A percentile compares a stretch with the other conserved stretches of the same genome.
phyloP scores from a whole-genome alignment of 2,888 invertebrate species.

The Aelia acuminata region DNA sequence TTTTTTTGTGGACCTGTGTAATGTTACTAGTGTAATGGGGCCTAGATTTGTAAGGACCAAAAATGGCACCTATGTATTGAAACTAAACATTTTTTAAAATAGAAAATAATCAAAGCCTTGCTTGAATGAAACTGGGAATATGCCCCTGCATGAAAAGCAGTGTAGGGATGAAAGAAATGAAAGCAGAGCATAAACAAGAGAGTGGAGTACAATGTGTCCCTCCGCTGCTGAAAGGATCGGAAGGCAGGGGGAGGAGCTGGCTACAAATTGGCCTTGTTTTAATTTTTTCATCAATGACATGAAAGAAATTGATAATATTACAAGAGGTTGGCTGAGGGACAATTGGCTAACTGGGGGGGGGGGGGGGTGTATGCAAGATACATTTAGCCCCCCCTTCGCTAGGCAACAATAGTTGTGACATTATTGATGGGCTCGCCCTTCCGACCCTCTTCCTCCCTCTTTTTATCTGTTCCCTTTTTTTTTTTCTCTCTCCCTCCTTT shows the following conservation, averaged over 20 bases:
- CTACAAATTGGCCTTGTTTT: background rate
- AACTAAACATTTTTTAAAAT: too few species aligned
- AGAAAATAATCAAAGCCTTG: too few species aligned
- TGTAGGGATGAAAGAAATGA: background rate
- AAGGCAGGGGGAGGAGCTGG: background rate
- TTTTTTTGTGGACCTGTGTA: too few species aligned
- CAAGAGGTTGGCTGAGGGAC: background rate
- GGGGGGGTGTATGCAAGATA: background rate
- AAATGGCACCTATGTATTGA: too few species aligned
- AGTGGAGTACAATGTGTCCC: background rate
- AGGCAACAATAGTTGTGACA: slow-evolving; percentile 29
- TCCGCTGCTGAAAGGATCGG: background rate
- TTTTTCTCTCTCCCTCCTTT: slow-evolving; percentile 15
- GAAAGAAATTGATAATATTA: slow-evolving; percentile 2
- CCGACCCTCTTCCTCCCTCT: slow-evolving; percentile 29
- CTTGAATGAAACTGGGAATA: too few species aligned
- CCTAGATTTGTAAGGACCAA: too few species aligned
- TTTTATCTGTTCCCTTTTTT: slow-evolving; percentile 26
- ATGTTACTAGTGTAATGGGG: too few species aligned
- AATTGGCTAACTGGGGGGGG: background rate
- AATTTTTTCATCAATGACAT: background rate
- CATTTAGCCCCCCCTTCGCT: slow-evolving; percentile 23
- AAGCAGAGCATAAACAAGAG: background rate
- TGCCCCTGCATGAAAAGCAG: too few species aligned
- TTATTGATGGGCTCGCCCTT: slow-evolving; percentile 42